Percentiles rank a stretch among this genome's conserved stretches.
Conservation (phyloP, 2,888 invertebrate species). For the Ormia ochracea region DNA sequence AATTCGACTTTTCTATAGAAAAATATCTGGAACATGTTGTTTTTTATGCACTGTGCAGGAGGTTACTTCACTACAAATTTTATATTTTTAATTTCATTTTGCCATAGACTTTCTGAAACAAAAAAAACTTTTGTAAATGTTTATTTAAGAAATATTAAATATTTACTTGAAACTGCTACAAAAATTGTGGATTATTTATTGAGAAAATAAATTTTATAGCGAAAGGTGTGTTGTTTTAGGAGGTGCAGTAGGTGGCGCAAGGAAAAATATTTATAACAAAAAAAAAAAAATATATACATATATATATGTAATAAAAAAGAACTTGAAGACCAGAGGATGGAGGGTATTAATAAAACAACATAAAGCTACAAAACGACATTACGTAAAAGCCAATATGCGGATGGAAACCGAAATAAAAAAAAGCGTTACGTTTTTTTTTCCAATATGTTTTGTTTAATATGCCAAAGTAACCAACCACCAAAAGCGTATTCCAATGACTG, state of each 20-base stretch:
- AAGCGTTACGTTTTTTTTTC: constrained; percentile 13
- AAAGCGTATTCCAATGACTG: constrained; percentile 55
- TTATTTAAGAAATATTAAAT: constrained; percentile 20
- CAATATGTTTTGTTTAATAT: constrained; percentile 47
- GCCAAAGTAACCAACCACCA: constrained; percentile 60
- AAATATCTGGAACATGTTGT: no score
- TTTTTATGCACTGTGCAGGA: no score
- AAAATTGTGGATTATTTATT: constrained; percentile 1
- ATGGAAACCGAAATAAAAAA: constrained; percentile 42
- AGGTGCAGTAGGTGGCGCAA: background rate
- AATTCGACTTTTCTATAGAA: no score
- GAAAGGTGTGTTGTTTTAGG: constrained; percentile 24
- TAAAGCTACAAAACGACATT: constrained; percentile 61
- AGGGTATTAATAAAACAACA: constrained; percentile 18
- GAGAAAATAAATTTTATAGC: constrained; percentile 5
- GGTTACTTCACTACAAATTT: no score
- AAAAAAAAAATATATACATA: background rate
- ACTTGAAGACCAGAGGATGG: background rate
- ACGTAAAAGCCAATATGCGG: constrained; percentile 58
- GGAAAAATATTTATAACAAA: background rate
- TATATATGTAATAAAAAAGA: background rate
- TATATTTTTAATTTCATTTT: background rate
- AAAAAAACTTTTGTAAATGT: background rate
- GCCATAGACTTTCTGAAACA: background rate
- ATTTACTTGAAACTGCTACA: constrained; percentile 4